Evolutionary conservation across 2,797 vertebrate genomes (phyloP).

Genomic region (Coluber constrictor): DNA sequence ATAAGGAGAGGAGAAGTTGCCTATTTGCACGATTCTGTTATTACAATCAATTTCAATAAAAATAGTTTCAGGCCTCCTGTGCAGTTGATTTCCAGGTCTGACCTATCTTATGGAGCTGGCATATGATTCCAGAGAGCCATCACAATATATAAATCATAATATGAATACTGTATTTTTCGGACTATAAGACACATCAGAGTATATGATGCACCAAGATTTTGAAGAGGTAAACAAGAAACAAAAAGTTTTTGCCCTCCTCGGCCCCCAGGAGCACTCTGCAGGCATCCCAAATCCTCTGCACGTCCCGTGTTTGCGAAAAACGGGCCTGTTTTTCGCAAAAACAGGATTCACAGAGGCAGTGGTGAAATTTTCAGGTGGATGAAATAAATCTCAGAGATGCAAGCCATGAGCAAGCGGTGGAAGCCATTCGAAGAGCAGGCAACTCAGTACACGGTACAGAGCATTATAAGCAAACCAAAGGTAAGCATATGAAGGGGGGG

Average conservation of each 20-base stretch:
- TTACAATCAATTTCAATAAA: neutral
- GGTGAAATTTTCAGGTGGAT: constrained; percentile 83
- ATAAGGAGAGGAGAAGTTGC: neutral
- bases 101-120: neutral
- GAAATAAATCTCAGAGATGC: constrained; percentile 93
- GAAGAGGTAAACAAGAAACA: too few species aligned
- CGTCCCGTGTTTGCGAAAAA: too few species aligned
- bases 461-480: constrained; percentile 87
- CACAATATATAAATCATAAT: neutral
- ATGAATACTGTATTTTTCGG: neutral
- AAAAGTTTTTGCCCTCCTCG: too few species aligned
- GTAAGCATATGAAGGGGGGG: constrained; percentile 75
- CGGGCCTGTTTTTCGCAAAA: too few species aligned
- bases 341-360: too few species aligned
- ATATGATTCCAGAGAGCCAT: neutral
- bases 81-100: neutral
- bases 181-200: too few species aligned
- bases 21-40: neutral
- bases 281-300: too few species aligned
- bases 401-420: constrained; percentile 96
- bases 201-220: too few species aligned
- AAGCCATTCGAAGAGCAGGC: constrained; percentile 94
- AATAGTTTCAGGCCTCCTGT: neutral
- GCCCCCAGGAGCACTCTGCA: too few species aligned
- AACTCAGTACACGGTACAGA: constrained; percentile 95